Evolutionary conservation across 2,888 invertebrate genomes (phyloP).

Genomic region (Mimumesa dahlbomi): DNA sequence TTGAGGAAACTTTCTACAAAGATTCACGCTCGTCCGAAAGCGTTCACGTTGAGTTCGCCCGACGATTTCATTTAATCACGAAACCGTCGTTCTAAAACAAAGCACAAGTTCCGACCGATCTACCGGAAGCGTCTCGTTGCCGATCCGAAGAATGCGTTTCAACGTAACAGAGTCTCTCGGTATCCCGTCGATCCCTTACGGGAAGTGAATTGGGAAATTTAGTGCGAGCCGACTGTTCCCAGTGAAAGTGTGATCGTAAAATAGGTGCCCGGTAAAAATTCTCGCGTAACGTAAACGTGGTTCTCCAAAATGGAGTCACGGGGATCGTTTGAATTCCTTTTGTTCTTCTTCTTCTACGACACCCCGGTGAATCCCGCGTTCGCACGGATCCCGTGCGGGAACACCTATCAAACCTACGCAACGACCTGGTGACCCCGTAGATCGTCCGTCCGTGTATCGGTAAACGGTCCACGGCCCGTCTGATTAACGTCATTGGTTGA

Average conservation of each 20-base stretch:
- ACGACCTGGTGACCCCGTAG: constrained; percentile 27
- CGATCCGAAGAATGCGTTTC: neutral
- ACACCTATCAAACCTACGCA: neutral
- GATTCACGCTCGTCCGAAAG: neutral
- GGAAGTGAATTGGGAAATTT: neutral
- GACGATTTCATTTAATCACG: no score
- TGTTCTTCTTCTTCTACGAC: neutral
- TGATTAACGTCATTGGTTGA: neutral
- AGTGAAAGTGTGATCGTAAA: no score
- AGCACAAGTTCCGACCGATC: neutral
- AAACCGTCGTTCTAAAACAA: neutral
- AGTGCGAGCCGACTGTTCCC: neutral
- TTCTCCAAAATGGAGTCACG: constrained; percentile 17
- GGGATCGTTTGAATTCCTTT: neutral
- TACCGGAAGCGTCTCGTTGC: neutral
- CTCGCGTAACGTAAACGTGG: neutral
- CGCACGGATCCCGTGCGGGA: constrained; percentile 4
- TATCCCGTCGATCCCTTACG: no score
- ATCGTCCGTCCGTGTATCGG: constrained; percentile 2
- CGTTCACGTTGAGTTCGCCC: no score
- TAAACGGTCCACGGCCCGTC: neutral
- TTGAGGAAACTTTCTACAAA: neutral
- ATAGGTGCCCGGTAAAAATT: no score
- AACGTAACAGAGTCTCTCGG: no score
- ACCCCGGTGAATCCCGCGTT: neutral